Evolutionary conservation across 2,797 vertebrate genomes (phyloP).

Genomic region (Champsocephalus esox): DNA sequence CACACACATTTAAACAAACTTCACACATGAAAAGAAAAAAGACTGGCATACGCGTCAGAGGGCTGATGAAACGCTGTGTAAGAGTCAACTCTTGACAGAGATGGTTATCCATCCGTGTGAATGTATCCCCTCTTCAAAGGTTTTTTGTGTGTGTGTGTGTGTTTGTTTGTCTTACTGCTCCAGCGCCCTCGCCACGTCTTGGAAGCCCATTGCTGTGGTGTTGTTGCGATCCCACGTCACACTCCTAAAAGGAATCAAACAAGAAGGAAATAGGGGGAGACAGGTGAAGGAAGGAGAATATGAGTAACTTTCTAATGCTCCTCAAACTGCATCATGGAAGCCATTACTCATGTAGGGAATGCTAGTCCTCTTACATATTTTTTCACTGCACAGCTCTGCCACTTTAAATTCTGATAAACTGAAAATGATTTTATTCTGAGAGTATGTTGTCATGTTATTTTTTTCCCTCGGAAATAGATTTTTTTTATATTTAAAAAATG

Average conservation of each 20-base stretch:
- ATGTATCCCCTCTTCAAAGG: slow-evolving; percentile 45
- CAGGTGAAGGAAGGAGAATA: slow-evolving; percentile 40
- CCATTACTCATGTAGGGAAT: too few species aligned
- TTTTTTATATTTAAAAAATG: too few species aligned
- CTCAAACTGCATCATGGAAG: neutral
- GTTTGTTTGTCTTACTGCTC: slow-evolving; percentile 88
- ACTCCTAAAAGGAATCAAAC: slow-evolving; percentile 82
- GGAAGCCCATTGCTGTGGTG: slow-evolving; percentile 90
- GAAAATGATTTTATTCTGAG: too few species aligned
- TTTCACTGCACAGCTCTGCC: too few species aligned
- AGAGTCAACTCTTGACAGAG: slow-evolving; percentile 63
- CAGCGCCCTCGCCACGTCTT: slow-evolving; percentile 91
- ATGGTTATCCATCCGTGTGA: slow-evolving; percentile 48
- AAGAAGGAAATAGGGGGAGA: slow-evolving; percentile 45
- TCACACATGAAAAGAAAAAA: neutral
- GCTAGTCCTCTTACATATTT: too few species aligned
- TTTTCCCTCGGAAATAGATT: too few species aligned
- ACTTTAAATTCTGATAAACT: too few species aligned
- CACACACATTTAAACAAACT: slow-evolving; percentile 27
- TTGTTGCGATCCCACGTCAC: slow-evolving; percentile 94
- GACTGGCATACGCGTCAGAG: slow-evolving; percentile 54
- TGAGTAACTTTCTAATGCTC: slow-evolving; percentile 39
- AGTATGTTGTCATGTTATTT: too few species aligned
- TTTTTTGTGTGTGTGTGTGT: slow-evolving; percentile 14
- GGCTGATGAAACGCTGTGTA: slow-evolving; percentile 80